Base-by-base conservation (phyloP, 1,140 invertebrate genomes). In the Drosophila ambigua region DNA sequence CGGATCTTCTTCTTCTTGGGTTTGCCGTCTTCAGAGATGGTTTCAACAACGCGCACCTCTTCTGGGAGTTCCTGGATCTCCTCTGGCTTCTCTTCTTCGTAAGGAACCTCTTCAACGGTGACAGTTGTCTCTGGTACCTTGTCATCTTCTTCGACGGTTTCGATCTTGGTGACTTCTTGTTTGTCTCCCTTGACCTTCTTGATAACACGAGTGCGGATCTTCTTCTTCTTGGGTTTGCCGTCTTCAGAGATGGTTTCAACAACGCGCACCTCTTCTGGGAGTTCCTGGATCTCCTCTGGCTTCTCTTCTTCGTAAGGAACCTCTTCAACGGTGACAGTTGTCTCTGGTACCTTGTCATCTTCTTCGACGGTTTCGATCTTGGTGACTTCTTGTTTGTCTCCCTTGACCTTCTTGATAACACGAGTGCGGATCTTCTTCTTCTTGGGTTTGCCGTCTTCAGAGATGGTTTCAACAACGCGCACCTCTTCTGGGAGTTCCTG, bases 341-440 rank as follows among this genome's bases (percentile, higher is more conserved):
- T 52, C n/a, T 52, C 51, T 2, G 51, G n/a, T 4, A 4, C 5
- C 9, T 52, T 52, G 28, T 52, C 50, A 7, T 52, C 50, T 28
- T 52, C 50, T 4, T 52, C 31, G 2, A 52, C 50, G 15, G 50
- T 52, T 52, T 52, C 28, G n/a, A 52, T 52, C 28, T 52, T 52
- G 50, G 50, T 52, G 2, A 52, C 28, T 16, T 52, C 50, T 31
- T 52, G 50, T 16, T 52, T 52, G 13, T 52, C 50, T 20, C 50
- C 50, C 28, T 52, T 52, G 50, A 52, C 50, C 50, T 52, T 52
- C 50, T 52, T 52, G 50, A 52, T 52, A 1, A 52, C 50, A 1
- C 50, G 50, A 16, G 50, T 52, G n/a, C 50, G 50, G 28, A 52
- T 52, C 28, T 52, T 52, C 50, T 52, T 52, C 50, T 52, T 52